A percentile compares a stretch with the other conserved stretches of the same genome.
These are phyloP conservation scores for Pteruthius melanotis DNA, from an alignment of 2,113 vertebrate species.

Conservation along the genomic window DNA sequence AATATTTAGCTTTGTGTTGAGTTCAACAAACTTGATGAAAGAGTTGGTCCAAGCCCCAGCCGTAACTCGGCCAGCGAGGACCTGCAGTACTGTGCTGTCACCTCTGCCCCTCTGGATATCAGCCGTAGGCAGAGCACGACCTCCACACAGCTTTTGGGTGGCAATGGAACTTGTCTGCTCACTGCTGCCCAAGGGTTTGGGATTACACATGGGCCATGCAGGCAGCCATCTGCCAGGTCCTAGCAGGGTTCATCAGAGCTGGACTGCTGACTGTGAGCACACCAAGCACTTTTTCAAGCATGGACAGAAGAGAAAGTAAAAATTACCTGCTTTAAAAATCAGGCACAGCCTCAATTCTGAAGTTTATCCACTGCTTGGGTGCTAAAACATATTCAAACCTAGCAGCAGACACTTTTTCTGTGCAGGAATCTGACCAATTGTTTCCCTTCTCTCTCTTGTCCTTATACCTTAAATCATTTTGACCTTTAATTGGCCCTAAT, in stretches of 20 bases:
- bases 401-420: neutral
- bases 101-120: neutral
- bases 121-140: neutral
- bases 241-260: neutral
- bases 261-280: neutral
- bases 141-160: neutral
- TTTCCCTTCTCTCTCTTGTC: slow-evolving; percentile 41
- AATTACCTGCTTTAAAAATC: neutral
- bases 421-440: slow-evolving; percentile 47
- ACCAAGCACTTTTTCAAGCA: neutral
- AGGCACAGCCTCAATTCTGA: neutral
- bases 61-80: neutral
- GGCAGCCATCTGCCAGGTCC: neutral
- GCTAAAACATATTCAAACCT: neutral
- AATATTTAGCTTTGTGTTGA: neutral
- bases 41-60: neutral
- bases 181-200: neutral
- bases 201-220: rapidly evolving
- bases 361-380: neutral
- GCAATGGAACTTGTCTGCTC: neutral
- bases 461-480: slow-evolving; percentile 68
- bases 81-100: neutral
- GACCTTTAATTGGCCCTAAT: slow-evolving; percentile 74
- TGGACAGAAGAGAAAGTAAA: neutral
- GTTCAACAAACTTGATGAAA: neutral